Conservation (phyloP, 35 echinoderm and acorn worm species). For the Holothuria glaberrima region DNA sequence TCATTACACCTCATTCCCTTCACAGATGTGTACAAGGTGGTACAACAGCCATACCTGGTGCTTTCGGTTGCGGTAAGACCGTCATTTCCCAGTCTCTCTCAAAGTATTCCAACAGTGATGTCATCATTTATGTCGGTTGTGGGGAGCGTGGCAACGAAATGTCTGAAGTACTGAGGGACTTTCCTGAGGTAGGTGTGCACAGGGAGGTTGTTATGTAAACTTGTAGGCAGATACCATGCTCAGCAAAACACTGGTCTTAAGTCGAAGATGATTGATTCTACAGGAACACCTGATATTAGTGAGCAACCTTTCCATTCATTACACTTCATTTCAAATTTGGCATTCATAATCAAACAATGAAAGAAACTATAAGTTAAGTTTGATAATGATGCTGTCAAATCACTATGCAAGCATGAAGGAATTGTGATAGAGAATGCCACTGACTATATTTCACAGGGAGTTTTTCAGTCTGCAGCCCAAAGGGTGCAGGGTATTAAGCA, state of each 20-base stretch:
- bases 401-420: too few relatives aligned
- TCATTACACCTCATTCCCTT: neutral
- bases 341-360: too few relatives aligned
- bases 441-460: too few relatives aligned
- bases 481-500: too few relatives aligned
- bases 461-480: too few relatives aligned
- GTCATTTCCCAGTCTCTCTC: conserved; percentile 98
- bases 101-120: conserved; percentile 99
- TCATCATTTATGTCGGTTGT: conserved; percentile 98
- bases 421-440: too few relatives aligned
- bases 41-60: conserved; percentile 97
- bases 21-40: conserved; percentile 98
- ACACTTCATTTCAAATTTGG: too few relatives aligned
- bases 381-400: too few relatives aligned
- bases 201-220: neutral
- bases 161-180: conserved; percentile 99
- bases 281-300: too few relatives aligned
- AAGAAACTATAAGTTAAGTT: too few relatives aligned
- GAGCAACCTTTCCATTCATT: neutral
- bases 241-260: neutral
- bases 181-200: conserved; percentile 79
- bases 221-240: neutral
- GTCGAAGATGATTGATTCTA: too few relatives aligned
- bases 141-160: conserved; percentile 99
- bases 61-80: conserved; percentile 96